Conservation (phyloP, 2,113 vertebrate species). For the Empidonax traillii region DNA sequence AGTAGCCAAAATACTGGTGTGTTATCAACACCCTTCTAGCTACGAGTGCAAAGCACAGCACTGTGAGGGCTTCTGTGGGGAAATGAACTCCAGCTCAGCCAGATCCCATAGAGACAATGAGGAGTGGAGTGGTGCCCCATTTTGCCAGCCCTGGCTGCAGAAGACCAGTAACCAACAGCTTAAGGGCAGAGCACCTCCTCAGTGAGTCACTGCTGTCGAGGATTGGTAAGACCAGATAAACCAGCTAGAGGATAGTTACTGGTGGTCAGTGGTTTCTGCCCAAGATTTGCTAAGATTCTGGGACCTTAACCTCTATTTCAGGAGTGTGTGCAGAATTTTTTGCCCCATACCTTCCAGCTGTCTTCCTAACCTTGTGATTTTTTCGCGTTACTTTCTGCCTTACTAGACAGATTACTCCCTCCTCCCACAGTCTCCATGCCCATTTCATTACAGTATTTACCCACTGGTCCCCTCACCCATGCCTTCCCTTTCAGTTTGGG, state of each 20-base stretch:
- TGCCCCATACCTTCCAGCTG: neutral
- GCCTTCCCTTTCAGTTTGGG: neutral
- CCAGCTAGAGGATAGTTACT: neutral
- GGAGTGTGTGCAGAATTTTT: neutral
- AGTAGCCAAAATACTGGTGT: too few species aligned
- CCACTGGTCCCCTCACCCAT: neutral
- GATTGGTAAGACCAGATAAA: neutral
- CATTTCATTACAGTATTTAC: neutral
- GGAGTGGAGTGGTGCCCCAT: neutral
- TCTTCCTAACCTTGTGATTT: accelerated
- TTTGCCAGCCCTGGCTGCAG: neutral
- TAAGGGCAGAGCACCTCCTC: neutral
- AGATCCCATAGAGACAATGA: neutral
- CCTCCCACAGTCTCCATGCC: neutral
- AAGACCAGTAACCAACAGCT: neutral
- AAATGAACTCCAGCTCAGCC: too few species aligned
- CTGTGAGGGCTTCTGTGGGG: too few species aligned
- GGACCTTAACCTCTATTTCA: neutral
- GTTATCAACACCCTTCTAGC: too few species aligned
- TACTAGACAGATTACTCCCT: neutral
- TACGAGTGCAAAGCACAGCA: too few species aligned
- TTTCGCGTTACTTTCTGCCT: neutral
- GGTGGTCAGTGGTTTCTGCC: neutral
- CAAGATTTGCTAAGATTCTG: neutral
- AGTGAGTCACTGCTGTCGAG: neutral